Conservation (phyloP, 2,888 invertebrate species). For the Hymenopus coronatus region DNA sequence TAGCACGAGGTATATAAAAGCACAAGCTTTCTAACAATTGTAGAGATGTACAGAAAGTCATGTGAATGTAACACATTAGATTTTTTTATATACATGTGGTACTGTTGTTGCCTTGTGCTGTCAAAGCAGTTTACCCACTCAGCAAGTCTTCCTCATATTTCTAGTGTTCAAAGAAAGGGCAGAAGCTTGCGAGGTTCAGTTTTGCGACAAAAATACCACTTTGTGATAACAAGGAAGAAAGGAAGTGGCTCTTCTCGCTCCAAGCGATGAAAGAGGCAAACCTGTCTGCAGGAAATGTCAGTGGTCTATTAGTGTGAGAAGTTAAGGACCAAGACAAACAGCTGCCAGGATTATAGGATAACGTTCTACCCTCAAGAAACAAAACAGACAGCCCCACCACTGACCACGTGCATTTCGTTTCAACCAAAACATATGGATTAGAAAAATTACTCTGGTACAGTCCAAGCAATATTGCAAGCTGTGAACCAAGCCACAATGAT, state of each 20-base stretch:
- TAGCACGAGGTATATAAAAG: too few species aligned
- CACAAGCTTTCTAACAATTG: too few species aligned
- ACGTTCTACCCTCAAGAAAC: not conserved
- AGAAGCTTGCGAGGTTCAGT: not conserved
- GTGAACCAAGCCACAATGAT: too few species aligned
- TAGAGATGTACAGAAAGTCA: too few species aligned
- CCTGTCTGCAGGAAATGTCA: not conserved
- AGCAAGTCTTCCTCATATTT: not conserved
- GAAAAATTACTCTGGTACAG: too few species aligned
- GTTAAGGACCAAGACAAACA: not conserved
- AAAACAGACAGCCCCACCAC: not conserved
- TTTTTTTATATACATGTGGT: too few species aligned
- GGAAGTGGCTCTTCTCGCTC: not conserved
- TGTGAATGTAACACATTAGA: too few species aligned
- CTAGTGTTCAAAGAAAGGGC: not conserved
- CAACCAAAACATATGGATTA: not conserved
- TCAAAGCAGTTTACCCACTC: too few species aligned
- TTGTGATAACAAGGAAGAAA: not conserved
- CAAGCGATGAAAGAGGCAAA: not conserved
- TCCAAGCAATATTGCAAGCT: too few species aligned
- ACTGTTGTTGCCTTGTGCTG: too few species aligned
- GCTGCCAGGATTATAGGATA: not conserved
- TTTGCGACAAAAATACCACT: not conserved
- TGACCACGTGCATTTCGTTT: not conserved
- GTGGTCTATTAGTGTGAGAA: not conserved